These are phyloP conservation scores for Rhombomys opimus DNA, from an alignment of 2,113 vertebrate genomes.

Conservation along the genomic window DNA sequence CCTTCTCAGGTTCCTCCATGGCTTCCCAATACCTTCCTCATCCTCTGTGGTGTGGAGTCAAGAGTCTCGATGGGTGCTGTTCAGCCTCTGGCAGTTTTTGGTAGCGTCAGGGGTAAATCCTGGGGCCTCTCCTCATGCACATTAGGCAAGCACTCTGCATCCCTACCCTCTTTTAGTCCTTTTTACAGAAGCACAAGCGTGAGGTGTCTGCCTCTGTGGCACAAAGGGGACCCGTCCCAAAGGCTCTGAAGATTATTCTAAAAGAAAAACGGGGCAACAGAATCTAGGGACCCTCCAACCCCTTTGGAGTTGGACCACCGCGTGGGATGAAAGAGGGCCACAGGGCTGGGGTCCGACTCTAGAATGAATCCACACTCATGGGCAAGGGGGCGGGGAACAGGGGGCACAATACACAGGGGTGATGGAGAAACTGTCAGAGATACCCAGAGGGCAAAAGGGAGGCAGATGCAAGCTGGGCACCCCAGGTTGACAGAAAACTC, in stretches of 20 bases:
- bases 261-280: background rate
- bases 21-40: background rate
- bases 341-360: background rate
- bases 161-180: background rate
- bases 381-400: too few species aligned
- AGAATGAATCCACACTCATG: background rate
- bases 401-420: too few species aligned
- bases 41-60: background rate
- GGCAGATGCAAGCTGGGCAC: background rate
- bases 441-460: background rate
- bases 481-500: background rate
- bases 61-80: background rate
- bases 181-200: background rate
- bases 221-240: background rate
- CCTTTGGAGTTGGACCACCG: background rate
- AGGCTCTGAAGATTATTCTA: background rate
- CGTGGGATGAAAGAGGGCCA: background rate
- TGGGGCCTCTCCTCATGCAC: background rate
- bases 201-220: background rate
- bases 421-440: background rate
- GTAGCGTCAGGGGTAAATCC: background rate
- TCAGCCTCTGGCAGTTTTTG: background rate
- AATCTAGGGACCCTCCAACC: background rate
- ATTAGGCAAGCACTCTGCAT: background rate
- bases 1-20: background rate